Percentiles rank a stretch among this genome's conserved stretches.
Evolutionary conservation across 2,888 invertebrate genomes (phyloP).

Genomic region (Plutella xylostella): DNA sequence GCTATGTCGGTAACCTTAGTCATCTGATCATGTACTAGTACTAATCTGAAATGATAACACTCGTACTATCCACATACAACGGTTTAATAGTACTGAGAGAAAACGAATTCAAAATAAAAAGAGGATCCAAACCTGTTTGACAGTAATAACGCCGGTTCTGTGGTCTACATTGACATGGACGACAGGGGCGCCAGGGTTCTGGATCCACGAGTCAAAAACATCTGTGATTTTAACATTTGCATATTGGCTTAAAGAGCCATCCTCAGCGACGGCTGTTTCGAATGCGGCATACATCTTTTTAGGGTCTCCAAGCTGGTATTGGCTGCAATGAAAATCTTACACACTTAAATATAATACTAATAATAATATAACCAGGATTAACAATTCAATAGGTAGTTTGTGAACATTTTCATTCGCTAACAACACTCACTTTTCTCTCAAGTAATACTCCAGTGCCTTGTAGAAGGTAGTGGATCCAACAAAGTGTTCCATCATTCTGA

Average conservation of each 20-base stretch:
- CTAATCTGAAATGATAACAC: too few relatives aligned
- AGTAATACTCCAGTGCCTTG: conserved; percentile 67
- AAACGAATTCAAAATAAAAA: too few relatives aligned
- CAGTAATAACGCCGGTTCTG: conserved; percentile 28
- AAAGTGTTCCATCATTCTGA: conserved; percentile 76
- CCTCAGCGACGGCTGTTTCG: conserved; percentile 35
- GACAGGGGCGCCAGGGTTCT: conserved; percentile 71
- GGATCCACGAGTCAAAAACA: conserved; percentile 72
- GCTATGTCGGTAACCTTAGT: too few relatives aligned
- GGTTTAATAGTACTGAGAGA: too few relatives aligned
- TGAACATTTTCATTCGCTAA: neutral
- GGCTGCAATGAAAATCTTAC: conserved; percentile 35
- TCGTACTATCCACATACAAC: too few relatives aligned
- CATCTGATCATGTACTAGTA: too few relatives aligned
- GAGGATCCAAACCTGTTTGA: conserved; percentile 58
- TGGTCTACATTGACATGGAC: conserved; percentile 57
- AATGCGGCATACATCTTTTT: conserved; percentile 44
- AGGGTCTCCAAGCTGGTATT: conserved; percentile 45
- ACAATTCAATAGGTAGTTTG: neutral
- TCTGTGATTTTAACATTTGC: conserved; percentile 35
- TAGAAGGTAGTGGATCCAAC: conserved; percentile 68
- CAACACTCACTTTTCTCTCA: conserved; percentile 62
- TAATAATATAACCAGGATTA: neutral
- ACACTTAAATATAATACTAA: too few relatives aligned
- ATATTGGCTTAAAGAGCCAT: conserved; percentile 31